These are phyloP conservation scores for Eupithecia centaureata DNA, from an alignment of 2,888 invertebrate genomes.

Conservation along the genomic window DNA sequence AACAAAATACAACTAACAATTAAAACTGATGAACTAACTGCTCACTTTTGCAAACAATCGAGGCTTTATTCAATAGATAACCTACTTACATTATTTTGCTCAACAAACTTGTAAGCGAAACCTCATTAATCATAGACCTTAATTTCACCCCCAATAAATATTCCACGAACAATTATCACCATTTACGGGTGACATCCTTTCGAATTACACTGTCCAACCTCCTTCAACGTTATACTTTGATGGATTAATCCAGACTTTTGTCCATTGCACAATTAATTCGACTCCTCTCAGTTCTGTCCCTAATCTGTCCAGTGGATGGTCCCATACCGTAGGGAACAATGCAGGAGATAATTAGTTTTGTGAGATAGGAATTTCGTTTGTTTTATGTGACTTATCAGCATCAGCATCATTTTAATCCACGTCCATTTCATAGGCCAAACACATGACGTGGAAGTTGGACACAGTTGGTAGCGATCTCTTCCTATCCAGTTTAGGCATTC, in stretches of 20 bases:
- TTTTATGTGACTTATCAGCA: not conserved
- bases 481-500: no score
- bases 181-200: constrained; percentile 45
- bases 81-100: not conserved
- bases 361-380: not conserved
- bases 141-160: constrained; percentile 30
- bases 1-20: no score
- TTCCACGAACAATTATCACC: constrained; percentile 43
- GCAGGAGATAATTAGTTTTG: constrained; percentile 12
- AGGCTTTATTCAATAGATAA: no score
- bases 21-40: no score
- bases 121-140: constrained; percentile 17
- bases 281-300: constrained; percentile 48
- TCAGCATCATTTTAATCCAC: not conserved
- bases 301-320: constrained; percentile 29
- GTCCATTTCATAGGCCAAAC: no score
- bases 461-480: no score
- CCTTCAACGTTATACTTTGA: constrained; percentile 56
- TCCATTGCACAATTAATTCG: constrained; percentile 66
- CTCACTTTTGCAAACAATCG: no score
- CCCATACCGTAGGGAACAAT: constrained; percentile 24
- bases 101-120: not conserved
- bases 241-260: constrained; percentile 68
- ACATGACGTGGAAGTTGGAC: no score
- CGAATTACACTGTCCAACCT: constrained; percentile 60